Percentiles rank a stretch among this genome's conserved stretches.
Conservation (phyloP, 2,888 invertebrate species). For the Pollenia griseotomentosa region DNA sequence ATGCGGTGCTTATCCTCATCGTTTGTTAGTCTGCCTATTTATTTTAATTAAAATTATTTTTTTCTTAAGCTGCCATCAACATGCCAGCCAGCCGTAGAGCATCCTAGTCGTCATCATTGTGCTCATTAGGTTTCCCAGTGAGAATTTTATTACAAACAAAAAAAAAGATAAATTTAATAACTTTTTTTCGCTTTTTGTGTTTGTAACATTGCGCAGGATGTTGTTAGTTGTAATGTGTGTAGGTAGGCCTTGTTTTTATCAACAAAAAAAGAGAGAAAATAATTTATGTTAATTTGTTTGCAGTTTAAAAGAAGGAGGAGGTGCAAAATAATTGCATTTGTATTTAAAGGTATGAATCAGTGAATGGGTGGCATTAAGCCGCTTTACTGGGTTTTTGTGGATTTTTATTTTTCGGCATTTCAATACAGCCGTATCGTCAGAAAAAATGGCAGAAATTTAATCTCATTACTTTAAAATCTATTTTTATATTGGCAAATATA, state of each 20-base stretch:
- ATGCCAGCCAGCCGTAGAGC: constrained; percentile 1
- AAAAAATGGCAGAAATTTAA: background rate
- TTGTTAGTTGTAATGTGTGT: constrained; percentile 3
- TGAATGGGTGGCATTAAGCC: background rate
- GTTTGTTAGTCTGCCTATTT: constrained; percentile 58
- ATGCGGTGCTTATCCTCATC: background rate
- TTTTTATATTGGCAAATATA: background rate
- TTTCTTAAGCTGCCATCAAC: constrained; percentile 28
- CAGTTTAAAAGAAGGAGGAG: background rate
- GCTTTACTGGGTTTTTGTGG: constrained; percentile 6
- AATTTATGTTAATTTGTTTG: constrained; percentile 46
- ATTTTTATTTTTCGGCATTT: background rate
- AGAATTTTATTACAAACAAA: constrained; percentile 4
- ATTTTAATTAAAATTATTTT: constrained; percentile 62
- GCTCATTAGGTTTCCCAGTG: constrained; percentile 54
- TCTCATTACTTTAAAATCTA: constrained; percentile 18
- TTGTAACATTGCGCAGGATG: background rate
- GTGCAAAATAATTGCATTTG: constrained; percentile 7
- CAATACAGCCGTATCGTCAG: background rate
- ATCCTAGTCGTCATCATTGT: constrained; percentile 11
- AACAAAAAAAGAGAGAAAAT: background rate
- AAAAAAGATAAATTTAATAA: background rate
- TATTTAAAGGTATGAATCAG: background rate
- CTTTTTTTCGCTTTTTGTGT: background rate
- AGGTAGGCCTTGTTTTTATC: background rate